phyloP scores from a whole-genome alignment of 2,888 invertebrate species.

The Hydropsyche betteni region DNA sequence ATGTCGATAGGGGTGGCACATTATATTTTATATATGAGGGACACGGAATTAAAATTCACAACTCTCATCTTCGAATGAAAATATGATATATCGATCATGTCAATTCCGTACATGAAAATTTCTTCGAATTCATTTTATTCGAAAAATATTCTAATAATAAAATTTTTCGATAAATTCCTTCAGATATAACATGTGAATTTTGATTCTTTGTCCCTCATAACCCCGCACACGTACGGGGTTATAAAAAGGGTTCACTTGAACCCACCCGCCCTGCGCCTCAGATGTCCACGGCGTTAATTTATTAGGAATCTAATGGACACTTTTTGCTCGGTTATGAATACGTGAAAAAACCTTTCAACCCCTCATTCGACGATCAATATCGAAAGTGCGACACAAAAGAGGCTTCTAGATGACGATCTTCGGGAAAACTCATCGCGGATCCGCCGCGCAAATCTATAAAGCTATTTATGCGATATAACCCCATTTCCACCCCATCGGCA shows the following conservation, averaged over 20 bases:
- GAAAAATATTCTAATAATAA: too few species aligned
- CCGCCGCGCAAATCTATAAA: slow-evolving; percentile 38
- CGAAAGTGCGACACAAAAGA: not conserved
- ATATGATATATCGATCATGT: too few species aligned
- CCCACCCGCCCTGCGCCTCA: slow-evolving; percentile 50
- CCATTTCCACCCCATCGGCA: slow-evolving; percentile 37
- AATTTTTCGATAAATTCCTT: too few species aligned
- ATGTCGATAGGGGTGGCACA: slow-evolving; percentile 49
- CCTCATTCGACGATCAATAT: not conserved
- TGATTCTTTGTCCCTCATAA: too few species aligned
- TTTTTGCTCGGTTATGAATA: slow-evolving; percentile 45
- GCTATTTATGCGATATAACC: slow-evolving; percentile 31
- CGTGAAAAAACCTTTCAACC: not conserved
- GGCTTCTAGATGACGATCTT: not conserved
- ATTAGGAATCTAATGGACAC: slow-evolving; percentile 50
- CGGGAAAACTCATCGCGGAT: slow-evolving; percentile 27
- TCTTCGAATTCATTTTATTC: too few species aligned
- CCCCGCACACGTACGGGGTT: too few species aligned
- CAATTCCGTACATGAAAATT: too few species aligned
- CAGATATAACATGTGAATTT: too few species aligned
- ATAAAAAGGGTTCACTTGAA: slow-evolving; percentile 45
- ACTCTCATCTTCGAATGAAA: too few species aligned
- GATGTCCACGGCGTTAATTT: slow-evolving; percentile 52
- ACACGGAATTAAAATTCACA: too few species aligned
- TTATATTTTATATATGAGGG: slow-evolving; percentile 11